Percentiles rank a stretch among this genome's conserved stretches.
Conservation (phyloP, 2,113 vertebrate genomes). For the Corynorhinus townsendii region DNA sequence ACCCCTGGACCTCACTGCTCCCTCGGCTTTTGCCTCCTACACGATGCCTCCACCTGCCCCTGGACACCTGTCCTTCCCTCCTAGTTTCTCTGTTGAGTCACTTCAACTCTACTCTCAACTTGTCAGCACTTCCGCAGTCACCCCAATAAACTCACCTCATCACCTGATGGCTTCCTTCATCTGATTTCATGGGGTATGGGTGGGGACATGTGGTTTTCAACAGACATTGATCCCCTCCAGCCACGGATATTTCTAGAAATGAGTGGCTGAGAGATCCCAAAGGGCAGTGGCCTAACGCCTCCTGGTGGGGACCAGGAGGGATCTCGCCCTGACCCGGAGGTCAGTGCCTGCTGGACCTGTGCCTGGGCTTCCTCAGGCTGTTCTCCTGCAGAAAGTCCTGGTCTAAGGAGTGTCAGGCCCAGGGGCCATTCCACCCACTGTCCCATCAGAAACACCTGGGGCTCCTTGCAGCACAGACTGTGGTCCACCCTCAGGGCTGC, state of each 20-base stretch:
- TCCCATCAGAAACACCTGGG: accelerated
- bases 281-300: not conserved
- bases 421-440: not conserved
- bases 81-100: not conserved
- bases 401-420: not conserved
- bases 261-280: not conserved
- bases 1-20: accelerated
- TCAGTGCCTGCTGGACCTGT: not conserved
- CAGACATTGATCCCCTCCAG: not conserved
- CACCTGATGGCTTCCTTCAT: not conserved
- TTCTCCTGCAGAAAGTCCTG: accelerated
- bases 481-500: accelerated
- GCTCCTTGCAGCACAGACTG: accelerated
- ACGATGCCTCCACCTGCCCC: accelerated
- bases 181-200: accelerated
- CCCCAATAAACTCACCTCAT: slow-evolving; percentile 1
- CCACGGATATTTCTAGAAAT: accelerated
- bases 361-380: too few species aligned
- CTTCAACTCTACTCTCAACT: accelerated
- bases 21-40: not conserved
- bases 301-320: too few species aligned
- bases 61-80: not conserved
- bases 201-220: accelerated
- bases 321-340: not conserved
- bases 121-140: too few species aligned